Evolutionary conservation across 2,113 vertebrate species (phyloP).

Genomic region (Gorsachius goisagi): DNA sequence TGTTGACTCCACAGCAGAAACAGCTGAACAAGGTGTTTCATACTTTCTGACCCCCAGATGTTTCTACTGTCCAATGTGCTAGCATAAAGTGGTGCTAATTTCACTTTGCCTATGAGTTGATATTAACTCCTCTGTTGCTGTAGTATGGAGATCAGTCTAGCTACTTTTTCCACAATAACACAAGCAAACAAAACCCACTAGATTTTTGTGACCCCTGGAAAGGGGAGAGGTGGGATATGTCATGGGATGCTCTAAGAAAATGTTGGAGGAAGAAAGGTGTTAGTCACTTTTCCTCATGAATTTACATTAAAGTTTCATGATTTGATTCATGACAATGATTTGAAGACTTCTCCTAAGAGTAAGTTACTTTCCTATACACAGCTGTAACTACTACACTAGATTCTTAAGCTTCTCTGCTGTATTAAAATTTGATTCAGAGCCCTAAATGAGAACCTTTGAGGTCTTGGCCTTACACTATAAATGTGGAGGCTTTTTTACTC

Average conservation of each 20-base stretch:
- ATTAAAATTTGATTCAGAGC: background rate
- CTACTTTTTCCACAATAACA: background rate
- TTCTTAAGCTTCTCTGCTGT: background rate
- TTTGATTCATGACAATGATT: background rate
- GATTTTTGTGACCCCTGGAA: background rate
- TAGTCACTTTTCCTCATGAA: background rate
- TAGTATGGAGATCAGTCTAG: background rate
- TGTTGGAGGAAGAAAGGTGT: background rate
- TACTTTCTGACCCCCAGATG: background rate
- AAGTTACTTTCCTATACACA: background rate
- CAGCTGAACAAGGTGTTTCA: background rate
- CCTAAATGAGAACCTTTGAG: background rate
- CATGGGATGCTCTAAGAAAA: background rate
- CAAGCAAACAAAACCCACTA: background rate
- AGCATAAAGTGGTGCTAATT: background rate
- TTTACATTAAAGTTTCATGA: background rate
- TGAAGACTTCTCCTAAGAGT: background rate
- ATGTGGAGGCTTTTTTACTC: background rate
- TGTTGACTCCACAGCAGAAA: background rate
- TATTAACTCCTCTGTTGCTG: too few relatives aligned
- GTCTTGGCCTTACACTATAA: background rate
- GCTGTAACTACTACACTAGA: background rate
- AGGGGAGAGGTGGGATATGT: background rate
- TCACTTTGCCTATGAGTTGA: background rate
- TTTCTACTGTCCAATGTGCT: background rate